These are phyloP conservation scores for Microcebus tavaratra DNA, from an alignment of 2,113 vertebrate genomes.

Conservation along the genomic window DNA sequence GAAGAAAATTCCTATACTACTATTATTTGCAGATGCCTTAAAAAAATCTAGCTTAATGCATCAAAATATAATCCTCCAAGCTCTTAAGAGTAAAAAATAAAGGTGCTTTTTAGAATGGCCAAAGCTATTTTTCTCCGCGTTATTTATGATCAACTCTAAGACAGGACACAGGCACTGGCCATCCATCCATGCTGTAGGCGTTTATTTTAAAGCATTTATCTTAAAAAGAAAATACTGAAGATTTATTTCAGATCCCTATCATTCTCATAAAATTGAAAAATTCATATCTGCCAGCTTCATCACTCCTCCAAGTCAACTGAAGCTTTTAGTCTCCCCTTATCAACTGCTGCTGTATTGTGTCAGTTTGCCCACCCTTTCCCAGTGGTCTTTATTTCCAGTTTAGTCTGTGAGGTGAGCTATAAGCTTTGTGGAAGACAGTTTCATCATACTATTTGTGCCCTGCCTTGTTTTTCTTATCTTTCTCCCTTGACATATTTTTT, in stretches of 20 bases:
- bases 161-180: conserved; percentile 53
- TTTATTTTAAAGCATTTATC: conserved; percentile 80
- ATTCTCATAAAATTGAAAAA: conserved; percentile 78
- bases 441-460: neutral
- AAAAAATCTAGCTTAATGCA: conserved; percentile 54
- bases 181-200: conserved; percentile 66
- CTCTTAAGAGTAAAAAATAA: conserved; percentile 72
- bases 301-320: conserved; percentile 47
- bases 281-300: conserved; percentile 70
- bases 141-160: conserved; percentile 73
- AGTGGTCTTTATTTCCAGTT: neutral
- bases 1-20: conserved; percentile 45
- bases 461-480: conserved; percentile 1
- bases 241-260: conserved; percentile 80
- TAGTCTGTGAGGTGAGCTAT: neutral
- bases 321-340: conserved; percentile 49
- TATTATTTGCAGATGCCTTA: conserved; percentile 45
- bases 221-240: conserved; percentile 79
- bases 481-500: neutral
- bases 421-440: neutral
- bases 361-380: neutral
- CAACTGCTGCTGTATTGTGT: neutral
- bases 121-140: conserved; percentile 72
- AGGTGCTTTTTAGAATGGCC: conserved; percentile 66
- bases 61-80: conserved; percentile 67